A percentile compares a stretch with the other conserved stretches of the same genome.
Evolutionary conservation across 1,140 invertebrate species (phyloP).

Genomic region (Lithobius niger): DNA sequence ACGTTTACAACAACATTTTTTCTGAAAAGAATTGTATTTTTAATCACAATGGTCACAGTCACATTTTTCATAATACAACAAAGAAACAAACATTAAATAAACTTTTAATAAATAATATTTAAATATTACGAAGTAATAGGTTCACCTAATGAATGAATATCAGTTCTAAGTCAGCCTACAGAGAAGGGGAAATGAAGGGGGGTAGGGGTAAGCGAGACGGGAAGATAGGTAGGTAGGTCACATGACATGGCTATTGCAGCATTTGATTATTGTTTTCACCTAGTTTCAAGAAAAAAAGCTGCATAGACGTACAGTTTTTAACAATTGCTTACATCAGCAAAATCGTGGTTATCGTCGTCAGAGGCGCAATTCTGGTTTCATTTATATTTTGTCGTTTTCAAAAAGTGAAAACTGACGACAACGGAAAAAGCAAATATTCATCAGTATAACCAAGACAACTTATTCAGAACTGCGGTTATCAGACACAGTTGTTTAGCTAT

Average conservation of each 20-base stretch:
- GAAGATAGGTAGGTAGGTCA: no score
- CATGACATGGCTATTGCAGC: not conserved
- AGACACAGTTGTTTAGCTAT: no score
- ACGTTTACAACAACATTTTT: no score
- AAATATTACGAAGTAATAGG: not conserved
- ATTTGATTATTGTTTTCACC: not conserved
- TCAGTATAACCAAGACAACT: no score
- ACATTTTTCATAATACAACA: conserved; percentile 4
- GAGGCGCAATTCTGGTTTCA: no score
- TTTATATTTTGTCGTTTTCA: no score
- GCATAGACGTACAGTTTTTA: not conserved
- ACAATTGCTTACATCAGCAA: no score
- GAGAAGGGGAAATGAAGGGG: not conserved
- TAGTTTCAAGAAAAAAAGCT: not conserved
- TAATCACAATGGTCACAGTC: conserved; percentile 9
- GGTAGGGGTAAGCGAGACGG: not conserved
- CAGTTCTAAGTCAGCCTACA: not conserved
- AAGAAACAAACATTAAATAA: conserved; percentile 8
- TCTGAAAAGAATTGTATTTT: conserved; percentile 3
- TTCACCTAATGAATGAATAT: not conserved
- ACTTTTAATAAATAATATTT: conserved; percentile 8
- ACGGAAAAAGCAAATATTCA: no score
- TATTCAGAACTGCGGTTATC: no score
- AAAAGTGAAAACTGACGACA: no score
- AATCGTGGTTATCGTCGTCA: no score